Evolutionary conservation across 2,113 vertebrate genomes (phyloP).

Genomic region (Speoplatyrhinus poulsoni): DNA sequence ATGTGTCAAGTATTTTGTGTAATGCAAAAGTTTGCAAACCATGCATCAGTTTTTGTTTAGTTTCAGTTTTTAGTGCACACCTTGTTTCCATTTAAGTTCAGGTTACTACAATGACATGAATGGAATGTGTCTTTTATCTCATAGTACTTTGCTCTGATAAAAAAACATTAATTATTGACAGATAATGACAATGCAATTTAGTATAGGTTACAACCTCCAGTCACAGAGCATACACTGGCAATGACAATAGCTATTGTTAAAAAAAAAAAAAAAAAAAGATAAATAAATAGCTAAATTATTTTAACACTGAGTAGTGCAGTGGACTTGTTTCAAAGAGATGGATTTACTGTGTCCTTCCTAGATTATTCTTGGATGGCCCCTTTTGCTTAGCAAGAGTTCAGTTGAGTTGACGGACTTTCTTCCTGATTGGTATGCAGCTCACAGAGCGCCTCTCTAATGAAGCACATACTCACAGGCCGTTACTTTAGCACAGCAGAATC

Average conservation of each 20-base stretch:
- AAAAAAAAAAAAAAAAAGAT: not conserved
- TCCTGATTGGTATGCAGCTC: conserved; percentile 68
- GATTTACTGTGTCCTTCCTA: conserved; percentile 13
- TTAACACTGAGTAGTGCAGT: not conserved
- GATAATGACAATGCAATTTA: conserved; percentile 25
- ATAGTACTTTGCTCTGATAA: conserved; percentile 45
- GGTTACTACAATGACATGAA: too few relatives aligned
- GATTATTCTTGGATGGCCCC: conserved; percentile 22
- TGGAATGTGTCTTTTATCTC: conserved; percentile 42
- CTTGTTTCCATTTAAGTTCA: too few relatives aligned
- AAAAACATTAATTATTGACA: conserved; percentile 40
- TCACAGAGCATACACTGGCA: conserved; percentile 37
- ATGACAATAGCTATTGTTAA: conserved; percentile 20
- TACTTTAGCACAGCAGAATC: conserved; percentile 44
- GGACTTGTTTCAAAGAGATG: conserved; percentile 8
- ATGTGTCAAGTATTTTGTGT: too few relatives aligned
- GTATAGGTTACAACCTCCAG: conserved; percentile 21
- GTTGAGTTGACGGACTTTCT: conserved; percentile 46
- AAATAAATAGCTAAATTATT: not conserved
- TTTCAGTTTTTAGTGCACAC: too few relatives aligned
- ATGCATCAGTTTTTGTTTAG: too few relatives aligned
- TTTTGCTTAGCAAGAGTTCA: conserved; percentile 38
- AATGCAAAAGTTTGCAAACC: too few relatives aligned
- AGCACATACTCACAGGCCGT: conserved; percentile 49
- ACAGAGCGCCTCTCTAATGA: conserved; percentile 62